These are phyloP conservation scores for Procavia capensis DNA, from an alignment of 2,113 vertebrate genomes.

Conservation along the genomic window DNA sequence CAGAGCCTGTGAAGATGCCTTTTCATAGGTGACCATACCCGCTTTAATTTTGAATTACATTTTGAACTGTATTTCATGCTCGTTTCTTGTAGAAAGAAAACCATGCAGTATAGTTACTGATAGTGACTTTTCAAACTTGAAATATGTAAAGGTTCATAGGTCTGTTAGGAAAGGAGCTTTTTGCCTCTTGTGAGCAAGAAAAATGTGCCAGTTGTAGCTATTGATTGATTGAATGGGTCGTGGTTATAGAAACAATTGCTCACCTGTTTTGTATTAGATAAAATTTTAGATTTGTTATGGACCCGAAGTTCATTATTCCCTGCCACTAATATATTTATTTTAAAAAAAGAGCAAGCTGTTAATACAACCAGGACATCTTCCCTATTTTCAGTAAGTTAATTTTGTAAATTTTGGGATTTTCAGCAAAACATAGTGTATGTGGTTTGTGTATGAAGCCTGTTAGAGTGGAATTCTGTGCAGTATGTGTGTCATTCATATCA, in stretches of 20 bases:
- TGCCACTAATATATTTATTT: background rate
- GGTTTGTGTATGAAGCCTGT: slow-evolving; percentile 38
- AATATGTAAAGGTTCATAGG: slow-evolving; percentile 8
- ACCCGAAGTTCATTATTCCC: background rate
- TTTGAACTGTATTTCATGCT: background rate
- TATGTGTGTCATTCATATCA: background rate
- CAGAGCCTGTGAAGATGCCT: background rate
- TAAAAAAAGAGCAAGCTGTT: background rate
- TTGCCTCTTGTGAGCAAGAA: background rate
- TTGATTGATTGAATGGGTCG: background rate
- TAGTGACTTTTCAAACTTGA: slow-evolving; percentile 16
- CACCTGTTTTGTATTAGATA: background rate
- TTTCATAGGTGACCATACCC: background rate
- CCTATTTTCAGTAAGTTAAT: slow-evolving; percentile 34
- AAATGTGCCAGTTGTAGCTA: background rate
- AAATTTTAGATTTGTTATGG: background rate
- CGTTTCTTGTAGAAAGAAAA: background rate
- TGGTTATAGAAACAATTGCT: background rate
- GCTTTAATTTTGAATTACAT: slow-evolving; percentile 16
- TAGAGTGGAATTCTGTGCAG: background rate
- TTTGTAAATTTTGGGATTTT: slow-evolving; percentile 46
- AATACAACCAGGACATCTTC: background rate
- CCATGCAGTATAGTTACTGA: background rate
- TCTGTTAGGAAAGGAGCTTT: background rate
- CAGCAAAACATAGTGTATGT: background rate